These are phyloP conservation scores for Chromis chromis DNA, from an alignment of 2,797 vertebrate genomes.

Conservation along the genomic window DNA sequence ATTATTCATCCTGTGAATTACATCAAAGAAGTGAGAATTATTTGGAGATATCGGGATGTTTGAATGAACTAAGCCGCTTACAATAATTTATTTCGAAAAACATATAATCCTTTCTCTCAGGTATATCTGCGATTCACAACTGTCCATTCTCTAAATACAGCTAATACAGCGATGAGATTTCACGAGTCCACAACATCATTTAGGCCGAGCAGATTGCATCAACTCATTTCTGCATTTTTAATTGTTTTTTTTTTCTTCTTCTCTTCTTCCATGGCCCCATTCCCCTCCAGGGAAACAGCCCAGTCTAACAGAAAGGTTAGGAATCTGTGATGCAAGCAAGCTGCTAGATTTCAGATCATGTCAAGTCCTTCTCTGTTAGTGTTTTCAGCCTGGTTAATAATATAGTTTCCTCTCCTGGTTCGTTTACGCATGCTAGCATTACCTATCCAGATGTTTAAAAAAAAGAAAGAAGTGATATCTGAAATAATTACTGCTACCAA, in stretches of 20 bases:
- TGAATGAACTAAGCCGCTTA: slow-evolving; percentile 10
- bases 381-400: slow-evolving; percentile 78
- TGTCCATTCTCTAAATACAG: slow-evolving; percentile 19
- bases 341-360: slow-evolving; percentile 81
- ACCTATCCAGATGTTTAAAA: slow-evolving; percentile 51
- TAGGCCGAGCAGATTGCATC: slow-evolving; percentile 72
- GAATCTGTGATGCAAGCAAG: slow-evolving; percentile 82
- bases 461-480: slow-evolving; percentile 60
- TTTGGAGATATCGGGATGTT: background rate
- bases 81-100: slow-evolving; percentile 22
- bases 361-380: slow-evolving; percentile 76
- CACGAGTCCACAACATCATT: slow-evolving; percentile 51
- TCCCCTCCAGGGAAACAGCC: slow-evolving; percentile 70
- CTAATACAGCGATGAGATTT: slow-evolving; percentile 36
- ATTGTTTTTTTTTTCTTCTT: slow-evolving; percentile 68
- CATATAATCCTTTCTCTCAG: background rate
- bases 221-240: slow-evolving; percentile 81
- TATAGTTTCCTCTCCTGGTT: slow-evolving; percentile 71
- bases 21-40: slow-evolving; percentile 2
- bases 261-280: slow-evolving; percentile 38
- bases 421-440: slow-evolving; percentile 62
- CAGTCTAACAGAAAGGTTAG: slow-evolving; percentile 78
- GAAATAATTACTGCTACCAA: slow-evolving; percentile 78
- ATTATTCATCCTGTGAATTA: background rate
- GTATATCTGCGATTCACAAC: slow-evolving; percentile 8